Conservation (phyloP, 2,888 invertebrate genomes). For the Orthosia incerta region DNA sequence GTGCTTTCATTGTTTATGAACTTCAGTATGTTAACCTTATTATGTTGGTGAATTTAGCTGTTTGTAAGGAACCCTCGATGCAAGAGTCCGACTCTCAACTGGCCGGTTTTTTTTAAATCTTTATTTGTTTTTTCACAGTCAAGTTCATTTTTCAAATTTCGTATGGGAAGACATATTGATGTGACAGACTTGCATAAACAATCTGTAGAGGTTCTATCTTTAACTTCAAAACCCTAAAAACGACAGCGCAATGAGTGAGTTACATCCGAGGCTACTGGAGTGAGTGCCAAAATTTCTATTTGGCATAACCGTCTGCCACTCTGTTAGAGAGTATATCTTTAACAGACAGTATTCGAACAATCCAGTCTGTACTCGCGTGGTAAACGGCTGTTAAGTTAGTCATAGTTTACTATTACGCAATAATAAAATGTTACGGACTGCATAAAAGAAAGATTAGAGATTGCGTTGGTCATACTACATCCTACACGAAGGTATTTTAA, state of each 20-base stretch:
- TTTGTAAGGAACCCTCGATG: no score
- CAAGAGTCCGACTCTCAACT: no score
- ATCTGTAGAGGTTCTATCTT: constrained; percentile 16
- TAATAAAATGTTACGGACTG: constrained; percentile 22
- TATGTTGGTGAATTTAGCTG: no score
- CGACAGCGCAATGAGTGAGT: constrained; percentile 18
- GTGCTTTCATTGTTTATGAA: no score
- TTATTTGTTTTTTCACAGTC: no score
- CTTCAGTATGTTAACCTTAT: no score
- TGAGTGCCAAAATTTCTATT: constrained; percentile 60
- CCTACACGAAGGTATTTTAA: constrained; percentile 32
- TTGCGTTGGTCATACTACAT: constrained; percentile 31
- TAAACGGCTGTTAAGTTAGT: constrained; percentile 48
- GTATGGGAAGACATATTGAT: no score
- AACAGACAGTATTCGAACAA: constrained; percentile 46
- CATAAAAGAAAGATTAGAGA: constrained; percentile 51
- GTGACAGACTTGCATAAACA: not conserved
- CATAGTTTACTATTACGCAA: constrained; percentile 47
- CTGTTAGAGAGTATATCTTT: constrained; percentile 44
- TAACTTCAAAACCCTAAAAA: constrained; percentile 31
- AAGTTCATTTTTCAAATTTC: not conserved
- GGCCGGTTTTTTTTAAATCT: not conserved
- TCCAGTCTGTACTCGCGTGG: constrained; percentile 31
- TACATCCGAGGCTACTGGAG: constrained; percentile 39
- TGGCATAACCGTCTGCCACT: constrained; percentile 46